Evolutionary conservation across 2,113 vertebrate species (phyloP), one percentile per base, ranked within the genome.

Genomic region (Tragelaphus imberbis): DNA sequence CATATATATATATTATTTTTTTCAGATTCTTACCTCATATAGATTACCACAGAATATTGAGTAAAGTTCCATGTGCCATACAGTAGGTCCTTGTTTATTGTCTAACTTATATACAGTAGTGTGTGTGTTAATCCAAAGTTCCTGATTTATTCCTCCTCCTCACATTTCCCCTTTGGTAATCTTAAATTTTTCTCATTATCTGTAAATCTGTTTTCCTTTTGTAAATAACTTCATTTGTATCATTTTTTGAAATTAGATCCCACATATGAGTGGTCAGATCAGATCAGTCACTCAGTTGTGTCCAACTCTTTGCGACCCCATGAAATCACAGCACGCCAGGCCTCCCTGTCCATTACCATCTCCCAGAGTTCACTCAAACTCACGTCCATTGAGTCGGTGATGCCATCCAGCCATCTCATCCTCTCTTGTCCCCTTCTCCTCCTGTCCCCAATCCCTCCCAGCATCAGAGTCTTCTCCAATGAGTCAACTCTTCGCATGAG

Each of bases 361-460:
- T 61, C 5, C 25, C 5, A 0, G 25, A 59, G 58, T 59, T 59
- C 58, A 59, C 58, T 59, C 58, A 59, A 2, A 59, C 10, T 28
- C 58, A 59, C 0, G 0, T 12, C 25, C 25, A 12, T 59, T 2
- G 2, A 59, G 58, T 59, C 2, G 0, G 25, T 59, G 58, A 59
- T 28, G 58, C 58, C 58, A 59, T 59, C 23, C 25, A 59, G 58
- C 58, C 25, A 13, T 59, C 58, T 59, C 58, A 59, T 59, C 58
- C 2, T 59, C 58, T 0, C 4, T 59, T 0, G 2, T 59, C 58
- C 58, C 58, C 58, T 27, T 59, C 25, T 59, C 58, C 58, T 59
- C 58, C 58, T 28, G 25, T 11, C 58, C 58, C 25, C 58, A 59
- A 28, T 13, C 25, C 11, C 25, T 28, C 25, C 25, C 25, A 59